Evolutionary conservation across 1,140 invertebrate genomes (phyloP).

Genomic region (Contarinia nasturtii): DNA sequence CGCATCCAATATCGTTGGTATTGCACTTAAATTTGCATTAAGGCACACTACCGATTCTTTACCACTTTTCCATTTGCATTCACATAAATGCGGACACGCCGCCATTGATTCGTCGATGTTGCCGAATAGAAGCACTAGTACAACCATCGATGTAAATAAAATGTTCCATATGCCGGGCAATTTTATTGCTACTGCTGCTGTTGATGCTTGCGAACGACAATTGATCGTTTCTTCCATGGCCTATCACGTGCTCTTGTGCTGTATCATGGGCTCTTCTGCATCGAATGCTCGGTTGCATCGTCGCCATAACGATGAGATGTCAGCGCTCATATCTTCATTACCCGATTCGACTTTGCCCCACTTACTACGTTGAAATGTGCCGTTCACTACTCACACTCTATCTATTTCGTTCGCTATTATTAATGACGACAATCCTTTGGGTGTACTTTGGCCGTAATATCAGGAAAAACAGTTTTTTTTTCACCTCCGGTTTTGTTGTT

Average conservation of each 20-base stretch:
- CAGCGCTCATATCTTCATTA: too few species aligned
- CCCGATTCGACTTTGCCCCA: too few species aligned
- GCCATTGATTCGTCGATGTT: slow-evolving; percentile 10
- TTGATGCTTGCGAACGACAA: not conserved
- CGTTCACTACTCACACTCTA: too few species aligned
- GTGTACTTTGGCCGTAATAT: too few species aligned
- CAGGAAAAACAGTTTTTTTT: too few species aligned
- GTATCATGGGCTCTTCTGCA: too few species aligned
- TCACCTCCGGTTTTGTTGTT: too few species aligned
- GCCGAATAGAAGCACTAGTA: not conserved
- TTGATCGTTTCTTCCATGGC: slow-evolving; percentile 1
- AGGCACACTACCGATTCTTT: slow-evolving; percentile 63
- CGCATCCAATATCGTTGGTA: slow-evolving; percentile 46
- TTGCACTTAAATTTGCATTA: slow-evolving; percentile 43
- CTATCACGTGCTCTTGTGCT: not conserved
- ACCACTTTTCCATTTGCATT: slow-evolving; percentile 71
- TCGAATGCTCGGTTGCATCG: too few species aligned
- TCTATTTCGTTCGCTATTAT: too few species aligned
- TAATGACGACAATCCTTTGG: too few species aligned
- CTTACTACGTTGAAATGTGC: too few species aligned
- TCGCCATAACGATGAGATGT: too few species aligned
- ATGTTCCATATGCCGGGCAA: not conserved
- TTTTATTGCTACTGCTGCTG: not conserved
- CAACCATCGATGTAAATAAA: not conserved
- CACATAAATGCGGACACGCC: slow-evolving; percentile 49